Percentiles rank a stretch among this genome's conserved stretches.
Evolutionary conservation across 2,113 vertebrate species (phyloP).

Genomic region (Thamnaconus septentrionalis): DNA sequence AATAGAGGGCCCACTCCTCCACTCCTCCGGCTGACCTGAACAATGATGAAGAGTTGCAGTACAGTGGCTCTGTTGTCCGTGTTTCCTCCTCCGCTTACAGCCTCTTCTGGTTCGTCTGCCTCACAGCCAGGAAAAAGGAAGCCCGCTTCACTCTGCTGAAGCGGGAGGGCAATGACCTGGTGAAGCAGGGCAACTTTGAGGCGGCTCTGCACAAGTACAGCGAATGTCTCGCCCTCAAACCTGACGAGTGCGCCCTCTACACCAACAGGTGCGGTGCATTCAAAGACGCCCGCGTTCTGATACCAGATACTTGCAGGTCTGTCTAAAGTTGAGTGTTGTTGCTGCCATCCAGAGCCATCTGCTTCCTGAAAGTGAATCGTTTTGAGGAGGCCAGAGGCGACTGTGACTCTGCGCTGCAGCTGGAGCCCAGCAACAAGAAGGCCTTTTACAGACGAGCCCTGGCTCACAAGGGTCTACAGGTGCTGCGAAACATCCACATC

Average conservation of each 20-base stretch:
- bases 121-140: slow-evolving; percentile 69
- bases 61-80: no score
- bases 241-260: slow-evolving; percentile 82
- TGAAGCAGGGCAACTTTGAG: slow-evolving; percentile 82
- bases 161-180: slow-evolving; percentile 86
- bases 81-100: no score
- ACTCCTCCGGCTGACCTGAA: no score
- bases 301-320: background rate
- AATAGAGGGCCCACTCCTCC: no score
- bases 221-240: slow-evolving; percentile 85
- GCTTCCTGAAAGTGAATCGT: slow-evolving; percentile 84
- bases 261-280: slow-evolving; percentile 87
- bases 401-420: slow-evolving; percentile 86
- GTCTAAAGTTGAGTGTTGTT: background rate
- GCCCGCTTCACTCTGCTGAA: slow-evolving; percentile 81
- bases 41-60: no score
- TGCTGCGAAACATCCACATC: slow-evolving; percentile 33
- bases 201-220: slow-evolving; percentile 86
- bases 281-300: no score
- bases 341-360: slow-evolving; percentile 84
- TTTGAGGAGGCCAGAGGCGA: slow-evolving; percentile 90
- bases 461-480: slow-evolving; percentile 91
- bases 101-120: background rate
- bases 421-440: slow-evolving; percentile 86
- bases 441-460: slow-evolving; percentile 91